Evolutionary conservation across 2,113 vertebrate species (phyloP), one percentile per base, ranked within the genome.

Genomic region (Oxyura jamaicensis): DNA sequence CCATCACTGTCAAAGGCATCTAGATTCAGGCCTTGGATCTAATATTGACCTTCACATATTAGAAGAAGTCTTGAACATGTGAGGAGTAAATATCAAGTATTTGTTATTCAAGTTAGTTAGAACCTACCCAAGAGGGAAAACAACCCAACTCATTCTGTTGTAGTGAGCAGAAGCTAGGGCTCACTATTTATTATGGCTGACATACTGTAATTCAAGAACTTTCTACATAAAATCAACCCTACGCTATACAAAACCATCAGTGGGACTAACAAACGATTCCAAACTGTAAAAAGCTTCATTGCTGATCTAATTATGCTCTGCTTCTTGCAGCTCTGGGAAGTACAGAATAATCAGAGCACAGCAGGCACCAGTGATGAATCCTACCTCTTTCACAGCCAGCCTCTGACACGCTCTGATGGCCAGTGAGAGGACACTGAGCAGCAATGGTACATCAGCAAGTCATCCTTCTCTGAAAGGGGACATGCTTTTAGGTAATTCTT

Each of bases 221-320:
- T 39, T 65, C 88, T 60, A 63, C 44, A 56, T 11, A 68, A 96
- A 94, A 91, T 41, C 91, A 90, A 20, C 72, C 29, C 65, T 90
- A 67, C 15, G 2, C 85, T 16, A 3, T 8, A 68, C 46, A 78
- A 60, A 91, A 52, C 44, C 62, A 74, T 84, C 60, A 65, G 39
- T 36, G 68, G 68, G 83, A 75, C 77, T 65, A 75, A 88, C 76
- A 88, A 81, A 83, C 10, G 19, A 78, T 52, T 92, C 80, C 83
- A 81, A 83, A 23, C 56, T 17, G 92, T 60, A 58, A 88, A 73
- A 91, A 88, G 87, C 78, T 90, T 72, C 85, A 78, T 83, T 88
- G 91, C 83, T 91, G 90, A 67, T 93, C 72, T 86, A 93, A 93
- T 90, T 93, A 68, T 0, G 17, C 82, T 71, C 39, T 86, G 79